Evolutionary conservation across 2,888 invertebrate genomes (phyloP), one percentile per base, ranked within the genome.

Genomic region (Oscheius sp.): DNA sequence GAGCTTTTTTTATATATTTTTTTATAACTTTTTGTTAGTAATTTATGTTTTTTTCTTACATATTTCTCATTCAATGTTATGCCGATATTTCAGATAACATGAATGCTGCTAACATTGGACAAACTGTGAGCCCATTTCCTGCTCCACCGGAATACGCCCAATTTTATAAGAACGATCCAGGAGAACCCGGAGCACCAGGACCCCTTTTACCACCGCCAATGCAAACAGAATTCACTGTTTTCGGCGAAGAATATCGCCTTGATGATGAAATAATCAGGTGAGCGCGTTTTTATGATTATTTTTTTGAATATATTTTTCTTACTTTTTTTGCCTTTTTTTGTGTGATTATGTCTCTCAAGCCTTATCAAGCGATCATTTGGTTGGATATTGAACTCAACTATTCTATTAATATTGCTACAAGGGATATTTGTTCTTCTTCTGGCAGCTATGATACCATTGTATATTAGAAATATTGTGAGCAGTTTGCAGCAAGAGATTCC

Each of bases 91-190:
- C 12, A 44, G 57, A 24, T 9, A 3, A 33, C 14, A 73, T 75
- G 75, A 54, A 66, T 30, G 65, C 71, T 26, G 64, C 59, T n/a
- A 56, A 71, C 41, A 68, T 62, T n/a, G 47, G 72, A 44, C 84
- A 75, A 65, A 69, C 76, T 8, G 70, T 74, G 28, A 76, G 81
- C 51, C 75, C 82, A 14, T 86, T 82, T 66, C 86, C 86, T 9
- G 66, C 72, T 9, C 86, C 86, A 14, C 85, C 86, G 14, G 75
- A 78, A 14, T 85, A 79, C 65, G 78, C 80, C 6, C 62, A 69
- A 9, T 26, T 61, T 59, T 86, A 85, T 73, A 78, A 82, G 9
- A 70, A 68, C 81, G 81, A 22, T 20, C 20, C 9, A 59, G n/a
- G 69, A 14, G 59, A 49, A 26, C 22, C 22, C 24, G 24, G 20